Conservation (phyloP, 2,888 invertebrate species). For the Caenorhabditis sp. region DNA sequence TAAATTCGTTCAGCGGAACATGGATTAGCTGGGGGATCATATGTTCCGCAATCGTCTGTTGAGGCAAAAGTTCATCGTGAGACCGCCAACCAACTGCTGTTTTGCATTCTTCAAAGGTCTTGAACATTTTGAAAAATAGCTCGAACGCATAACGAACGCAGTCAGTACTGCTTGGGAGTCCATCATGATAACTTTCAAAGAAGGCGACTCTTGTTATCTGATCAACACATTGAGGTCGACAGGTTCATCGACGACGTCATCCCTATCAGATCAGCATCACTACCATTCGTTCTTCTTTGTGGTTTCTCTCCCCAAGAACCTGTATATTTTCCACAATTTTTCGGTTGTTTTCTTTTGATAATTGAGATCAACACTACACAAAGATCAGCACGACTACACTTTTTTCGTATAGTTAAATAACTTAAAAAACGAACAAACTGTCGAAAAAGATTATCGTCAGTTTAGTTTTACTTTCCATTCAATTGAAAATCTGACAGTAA, state of each 20-base stretch:
- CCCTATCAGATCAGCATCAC: not conserved
- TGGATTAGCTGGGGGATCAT: conserved; percentile 40
- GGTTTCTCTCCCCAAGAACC: not conserved
- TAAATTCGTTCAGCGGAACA: conserved; percentile 37
- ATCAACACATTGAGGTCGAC: not conserved
- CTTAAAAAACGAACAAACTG: conserved; percentile 16
- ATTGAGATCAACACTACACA: conserved; percentile 29
- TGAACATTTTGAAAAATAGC: not conserved
- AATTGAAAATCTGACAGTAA: conserved; percentile 2
- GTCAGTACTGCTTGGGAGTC: too few relatives aligned
- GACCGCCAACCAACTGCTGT: conserved; percentile 13
- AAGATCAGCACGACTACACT: conserved; percentile 35
- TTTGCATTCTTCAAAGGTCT: not conserved
- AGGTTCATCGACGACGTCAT: not conserved
- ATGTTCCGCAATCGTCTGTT: not conserved
- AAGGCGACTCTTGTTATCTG: not conserved
- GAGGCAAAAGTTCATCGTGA: conserved; percentile 24
- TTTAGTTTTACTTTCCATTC: conserved; percentile 24
- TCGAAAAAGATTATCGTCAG: conserved; percentile 40
- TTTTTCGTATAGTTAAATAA: conserved; percentile 11
- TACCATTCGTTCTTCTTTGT: not conserved
- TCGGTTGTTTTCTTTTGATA: conserved; percentile 3
- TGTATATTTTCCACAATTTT: conserved; percentile 14
- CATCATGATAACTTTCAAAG: not conserved
- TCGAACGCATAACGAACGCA: too few relatives aligned